phyloP scores from a whole-genome alignment of 1,140 invertebrate species.

The Hypsibius dujardini region DNA sequence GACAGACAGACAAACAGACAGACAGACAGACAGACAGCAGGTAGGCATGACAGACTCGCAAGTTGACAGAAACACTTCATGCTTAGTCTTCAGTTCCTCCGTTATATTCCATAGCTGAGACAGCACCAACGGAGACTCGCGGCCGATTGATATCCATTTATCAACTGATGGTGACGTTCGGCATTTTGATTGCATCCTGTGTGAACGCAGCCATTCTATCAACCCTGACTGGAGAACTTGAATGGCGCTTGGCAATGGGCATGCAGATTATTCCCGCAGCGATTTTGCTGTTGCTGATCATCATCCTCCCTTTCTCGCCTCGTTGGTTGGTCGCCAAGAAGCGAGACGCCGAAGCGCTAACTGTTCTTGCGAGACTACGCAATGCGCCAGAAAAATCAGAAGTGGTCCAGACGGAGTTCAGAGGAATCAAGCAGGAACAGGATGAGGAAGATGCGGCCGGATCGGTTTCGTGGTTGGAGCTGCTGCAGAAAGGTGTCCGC shows the following conservation, averaged over 20 bases:
- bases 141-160: conserved; percentile 36
- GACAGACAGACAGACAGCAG: too few relatives aligned
- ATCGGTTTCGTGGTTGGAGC: conserved; percentile 1
- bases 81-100: too few relatives aligned
- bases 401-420: not conserved
- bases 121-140: conserved; percentile 37
- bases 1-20: too few relatives aligned
- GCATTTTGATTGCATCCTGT: conserved; percentile 8
- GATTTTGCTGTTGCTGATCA: conserved; percentile 43
- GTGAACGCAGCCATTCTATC: conserved; percentile 8
- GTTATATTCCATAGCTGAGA: conserved; percentile 36
- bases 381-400: conserved; percentile 19
- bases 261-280: conserved; percentile 34
- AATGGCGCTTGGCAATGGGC: conserved; percentile 7
- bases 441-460: not conserved
- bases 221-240: conserved; percentile 2
- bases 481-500: not conserved
- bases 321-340: conserved; percentile 39
- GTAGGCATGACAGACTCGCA: too few relatives aligned
- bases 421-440: not conserved
- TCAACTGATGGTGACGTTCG: conserved; percentile 12
- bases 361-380: conserved; percentile 34
- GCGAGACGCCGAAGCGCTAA: conserved; percentile 31
- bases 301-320: conserved; percentile 45
- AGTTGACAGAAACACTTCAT: too few relatives aligned